Conservation (phyloP, 2,888 invertebrate species). For the Tricholauxania praeusta region DNA sequence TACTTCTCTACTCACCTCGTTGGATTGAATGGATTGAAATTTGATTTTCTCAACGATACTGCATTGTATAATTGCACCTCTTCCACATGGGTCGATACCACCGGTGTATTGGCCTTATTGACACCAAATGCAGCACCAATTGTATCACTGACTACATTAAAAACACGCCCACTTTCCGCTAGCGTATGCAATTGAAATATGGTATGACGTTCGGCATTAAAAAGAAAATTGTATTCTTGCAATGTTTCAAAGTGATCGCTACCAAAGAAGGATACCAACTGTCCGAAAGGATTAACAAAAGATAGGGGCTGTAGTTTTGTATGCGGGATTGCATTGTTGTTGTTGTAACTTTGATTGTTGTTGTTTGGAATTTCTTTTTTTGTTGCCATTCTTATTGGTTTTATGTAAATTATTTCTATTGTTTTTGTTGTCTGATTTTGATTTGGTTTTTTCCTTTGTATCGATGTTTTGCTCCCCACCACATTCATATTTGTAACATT, state of each 20-base stretch:
- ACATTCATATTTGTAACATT: neutral
- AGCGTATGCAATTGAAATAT: constrained; percentile 58
- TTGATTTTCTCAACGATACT: constrained; percentile 57
- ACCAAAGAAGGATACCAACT: constrained; percentile 10
- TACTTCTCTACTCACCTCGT: constrained; percentile 58
- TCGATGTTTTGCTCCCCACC: neutral
- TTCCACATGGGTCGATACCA: constrained; percentile 47
- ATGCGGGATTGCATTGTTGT: neutral
- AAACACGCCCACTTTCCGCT: constrained; percentile 44
- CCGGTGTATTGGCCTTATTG: constrained; percentile 38
- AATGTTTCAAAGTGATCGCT: constrained; percentile 52
- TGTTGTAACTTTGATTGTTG: neutral
- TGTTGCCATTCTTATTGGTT: constrained; percentile 32
- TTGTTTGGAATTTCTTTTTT: constrained; percentile 15
- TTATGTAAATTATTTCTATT: neutral
- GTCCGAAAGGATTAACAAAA: constrained; percentile 31
- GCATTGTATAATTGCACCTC: constrained; percentile 58
- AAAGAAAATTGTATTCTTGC: constrained; percentile 60
- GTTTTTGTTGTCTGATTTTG: neutral
- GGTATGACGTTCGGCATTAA: constrained; percentile 61
- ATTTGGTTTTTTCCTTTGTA: neutral
- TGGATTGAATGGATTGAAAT: constrained; percentile 63
- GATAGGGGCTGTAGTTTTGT: neutral
- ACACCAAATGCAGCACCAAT: constrained; percentile 59
- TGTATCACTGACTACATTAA: constrained; percentile 56